phyloP scores from a whole-genome alignment of 2,797 vertebrate species.

The Scomberomorus guttatus region DNA sequence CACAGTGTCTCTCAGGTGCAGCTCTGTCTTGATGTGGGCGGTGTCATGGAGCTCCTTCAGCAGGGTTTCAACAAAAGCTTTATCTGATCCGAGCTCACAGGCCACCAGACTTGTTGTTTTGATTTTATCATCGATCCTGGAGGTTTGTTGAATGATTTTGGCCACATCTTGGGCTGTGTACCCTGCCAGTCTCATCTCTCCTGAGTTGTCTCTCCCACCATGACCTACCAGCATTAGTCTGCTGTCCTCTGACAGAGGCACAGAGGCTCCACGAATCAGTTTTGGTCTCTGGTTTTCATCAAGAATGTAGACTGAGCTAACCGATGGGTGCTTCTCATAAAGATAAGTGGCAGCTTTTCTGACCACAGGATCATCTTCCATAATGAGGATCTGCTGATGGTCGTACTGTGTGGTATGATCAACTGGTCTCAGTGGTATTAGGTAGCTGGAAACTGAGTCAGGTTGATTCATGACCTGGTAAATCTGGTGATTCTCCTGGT shows the following conservation, averaged over 20 bases:
- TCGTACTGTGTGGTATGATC: conserved; percentile 67
- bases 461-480: conserved; percentile 43
- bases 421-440: conserved; percentile 8
- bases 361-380: conserved; percentile 54
- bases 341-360: conserved; percentile 44
- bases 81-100: conserved; percentile 64
- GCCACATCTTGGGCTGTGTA: conserved; percentile 28
- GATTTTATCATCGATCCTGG: conserved; percentile 38
- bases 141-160: conserved; percentile 33
- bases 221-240: conserved; percentile 70
- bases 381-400: conserved; percentile 64
- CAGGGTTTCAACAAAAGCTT: conserved; percentile 32
- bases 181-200: conserved; percentile 47
- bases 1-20: conserved; percentile 48
- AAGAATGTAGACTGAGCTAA: conserved; percentile 61
- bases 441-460: conserved; percentile 15
- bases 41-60: conserved; percentile 40
- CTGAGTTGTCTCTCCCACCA: not conserved
- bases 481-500: conserved; percentile 5
- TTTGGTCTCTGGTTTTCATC: conserved; percentile 42
- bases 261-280: conserved; percentile 34
- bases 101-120: conserved; percentile 66
- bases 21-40: conserved; percentile 48
- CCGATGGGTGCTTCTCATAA: conserved; percentile 52
- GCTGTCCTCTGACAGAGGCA: conserved; percentile 61